Evolutionary conservation across 2,113 vertebrate species (phyloP).

Genomic region (Hymenochirus boettgeri): DNA sequence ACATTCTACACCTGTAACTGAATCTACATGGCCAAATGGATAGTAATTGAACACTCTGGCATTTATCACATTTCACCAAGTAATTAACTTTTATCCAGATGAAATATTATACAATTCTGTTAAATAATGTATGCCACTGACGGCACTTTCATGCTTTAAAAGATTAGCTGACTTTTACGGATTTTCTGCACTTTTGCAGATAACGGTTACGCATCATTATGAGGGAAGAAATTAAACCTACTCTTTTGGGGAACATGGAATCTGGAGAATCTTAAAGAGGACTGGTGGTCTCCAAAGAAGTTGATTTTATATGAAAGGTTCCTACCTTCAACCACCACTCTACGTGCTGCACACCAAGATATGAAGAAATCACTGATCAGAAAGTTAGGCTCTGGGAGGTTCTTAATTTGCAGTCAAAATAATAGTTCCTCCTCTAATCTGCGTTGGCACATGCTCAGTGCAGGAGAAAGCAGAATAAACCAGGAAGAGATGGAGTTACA

Average conservation of each 20-base stretch:
- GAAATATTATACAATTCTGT: constrained; percentile 41
- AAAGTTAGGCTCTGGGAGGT: too few species aligned
- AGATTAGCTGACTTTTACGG: constrained; percentile 37
- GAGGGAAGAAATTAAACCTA: constrained; percentile 36
- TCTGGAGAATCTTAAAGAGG: constrained; percentile 26
- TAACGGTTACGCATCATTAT: constrained; percentile 36
- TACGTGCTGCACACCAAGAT: too few species aligned
- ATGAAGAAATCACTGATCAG: too few species aligned
- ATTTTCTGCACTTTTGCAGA: constrained; percentile 34
- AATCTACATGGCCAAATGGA: constrained; percentile 41
- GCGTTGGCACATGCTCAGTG: too few species aligned
- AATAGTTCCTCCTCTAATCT: too few species aligned
- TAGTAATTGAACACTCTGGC: constrained; percentile 29
- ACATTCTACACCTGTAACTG: constrained; percentile 23
- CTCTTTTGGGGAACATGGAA: constrained; percentile 35
- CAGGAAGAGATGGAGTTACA: too few species aligned
- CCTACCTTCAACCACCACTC: too few species aligned
- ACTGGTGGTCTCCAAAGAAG: too few species aligned
- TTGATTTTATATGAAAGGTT: too few species aligned
- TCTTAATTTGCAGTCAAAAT: too few species aligned
- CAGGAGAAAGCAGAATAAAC: too few species aligned
- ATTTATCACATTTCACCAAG: constrained; percentile 43
- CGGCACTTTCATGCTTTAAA: constrained; percentile 27
- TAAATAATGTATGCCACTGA: constrained; percentile 42
- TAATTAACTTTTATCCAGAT: constrained; percentile 43